Base-by-base conservation (phyloP, 2,113 vertebrate species). In the Asarcornis scutulata region DNA sequence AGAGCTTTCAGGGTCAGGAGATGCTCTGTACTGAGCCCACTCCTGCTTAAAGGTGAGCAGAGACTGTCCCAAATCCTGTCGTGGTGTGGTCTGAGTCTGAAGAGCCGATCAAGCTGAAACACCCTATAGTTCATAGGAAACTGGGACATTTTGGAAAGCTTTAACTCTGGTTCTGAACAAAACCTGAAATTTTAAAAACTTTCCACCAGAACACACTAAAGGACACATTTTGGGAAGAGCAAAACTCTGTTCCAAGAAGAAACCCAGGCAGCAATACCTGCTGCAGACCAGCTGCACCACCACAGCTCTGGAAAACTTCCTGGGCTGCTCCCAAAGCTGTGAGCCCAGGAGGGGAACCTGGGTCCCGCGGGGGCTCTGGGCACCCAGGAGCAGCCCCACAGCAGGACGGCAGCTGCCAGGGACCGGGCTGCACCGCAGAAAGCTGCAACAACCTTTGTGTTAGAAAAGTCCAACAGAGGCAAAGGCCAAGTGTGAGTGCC, bases 51-150 rank as follows among this genome's bases (percentile, higher is more conserved):
- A 38, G 17, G 26, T 3, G 14, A 36, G 50, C 18, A 26, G 11
- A 22, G 40, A 66, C 36, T 3, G 62, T 20, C 53, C 63, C 10
- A 25, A 26, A 62, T 52, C 64, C 59, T 69, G 53, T 34, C 32
- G 40, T 26, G 11, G 25, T 11, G n/a, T 6, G n/a, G 66, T 18
- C 48, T 42, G 8, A 22, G 11, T 3, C 1, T 52, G 69, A 10
- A 31, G 59, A 63, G 4, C 3, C 25, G 25, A 27, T 4, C 5
- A 73, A 26, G 52, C 5, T 4, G 4, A 23, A n/a, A 11, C 18
- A 5, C 7, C 29, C 20, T 1, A 8, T 11, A 48, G 72, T 21
- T 17, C 11, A 18, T 0, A 29, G 40, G 29, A 52, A 74, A 25
- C 1, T 2, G 8, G 4, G 32, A 38, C 18, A n/a, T 29, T 69